phyloP scores from a whole-genome alignment of 1,140 invertebrate genomes.

The Macrosteles quadrilineatus region DNA sequence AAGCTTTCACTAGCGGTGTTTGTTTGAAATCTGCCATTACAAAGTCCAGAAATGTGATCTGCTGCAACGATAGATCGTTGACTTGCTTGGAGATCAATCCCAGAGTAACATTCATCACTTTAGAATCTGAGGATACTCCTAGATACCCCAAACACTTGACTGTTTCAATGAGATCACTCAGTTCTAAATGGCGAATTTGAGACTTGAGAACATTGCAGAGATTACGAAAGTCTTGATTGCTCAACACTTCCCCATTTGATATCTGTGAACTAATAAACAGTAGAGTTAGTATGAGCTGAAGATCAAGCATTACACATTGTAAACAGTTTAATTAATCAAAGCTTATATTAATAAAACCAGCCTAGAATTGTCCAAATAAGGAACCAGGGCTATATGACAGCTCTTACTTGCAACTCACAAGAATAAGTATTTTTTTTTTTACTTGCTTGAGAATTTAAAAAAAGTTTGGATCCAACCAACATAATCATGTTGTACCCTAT shows the following conservation, averaged over 20 bases:
- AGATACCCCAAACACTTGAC: constrained; percentile 60
- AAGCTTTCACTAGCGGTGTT: constrained; percentile 59
- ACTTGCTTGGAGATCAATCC: constrained; percentile 60
- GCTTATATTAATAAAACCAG: too few relatives aligned
- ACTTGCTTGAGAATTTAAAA: too few relatives aligned
- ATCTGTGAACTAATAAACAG: constrained; percentile 16
- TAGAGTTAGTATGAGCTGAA: too few relatives aligned
- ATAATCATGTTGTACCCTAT: too few relatives aligned
- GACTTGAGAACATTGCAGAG: constrained; percentile 55
- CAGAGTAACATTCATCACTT: constrained; percentile 60
- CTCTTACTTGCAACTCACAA: too few relatives aligned
- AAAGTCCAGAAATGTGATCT: constrained; percentile 62
- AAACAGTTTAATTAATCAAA: too few relatives aligned
- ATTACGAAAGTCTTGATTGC: constrained; percentile 50
- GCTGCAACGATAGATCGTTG: constrained; percentile 58
- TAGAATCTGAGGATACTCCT: constrained; percentile 55
- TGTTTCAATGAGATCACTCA: constrained; percentile 56
- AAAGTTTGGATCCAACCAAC: too few relatives aligned
- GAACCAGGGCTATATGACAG: too few relatives aligned
- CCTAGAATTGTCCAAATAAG: too few relatives aligned
- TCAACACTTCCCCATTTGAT: constrained; percentile 42
- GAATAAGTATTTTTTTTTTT: too few relatives aligned
- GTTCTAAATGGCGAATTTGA: constrained; percentile 54
- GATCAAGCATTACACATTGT: too few relatives aligned
- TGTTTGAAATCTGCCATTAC: constrained; percentile 52